These are phyloP conservation scores for Cancer borealis DNA, from an alignment of 2,888 invertebrate species.

Conservation along the genomic window DNA sequence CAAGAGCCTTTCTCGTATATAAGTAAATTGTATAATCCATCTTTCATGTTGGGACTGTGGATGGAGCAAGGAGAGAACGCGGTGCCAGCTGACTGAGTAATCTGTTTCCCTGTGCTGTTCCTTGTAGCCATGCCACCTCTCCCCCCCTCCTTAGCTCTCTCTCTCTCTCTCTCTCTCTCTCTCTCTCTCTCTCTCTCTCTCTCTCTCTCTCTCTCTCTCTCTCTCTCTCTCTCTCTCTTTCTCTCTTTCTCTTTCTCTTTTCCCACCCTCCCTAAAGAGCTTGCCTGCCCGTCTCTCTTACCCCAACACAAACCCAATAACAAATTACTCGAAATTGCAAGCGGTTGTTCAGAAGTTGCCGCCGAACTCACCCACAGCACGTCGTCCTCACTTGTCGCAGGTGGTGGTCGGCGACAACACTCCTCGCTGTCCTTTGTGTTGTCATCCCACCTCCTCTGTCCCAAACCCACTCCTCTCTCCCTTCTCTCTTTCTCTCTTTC, in stretches of 20 bases:
- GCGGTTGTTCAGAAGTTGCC: conserved; percentile 2
- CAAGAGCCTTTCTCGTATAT: not conserved
- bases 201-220: no score
- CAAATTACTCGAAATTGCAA: conserved; percentile 35
- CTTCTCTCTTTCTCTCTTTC: not conserved
- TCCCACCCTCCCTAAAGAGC: not conserved
- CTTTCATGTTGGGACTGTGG: not conserved
- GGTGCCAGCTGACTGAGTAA: not conserved
- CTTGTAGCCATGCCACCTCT: not conserved
- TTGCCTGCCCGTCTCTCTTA: conserved; percentile 2
- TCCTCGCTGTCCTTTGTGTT: not conserved
- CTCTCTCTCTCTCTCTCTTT: not conserved
- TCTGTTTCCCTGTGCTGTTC: not conserved
- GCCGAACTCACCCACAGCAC: conserved; percentile 25
- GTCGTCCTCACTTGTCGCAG: conserved; percentile 34
- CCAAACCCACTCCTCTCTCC: no score
- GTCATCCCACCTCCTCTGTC: not conserved
- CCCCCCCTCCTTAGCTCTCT: not conserved
- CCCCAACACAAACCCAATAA: not conserved
- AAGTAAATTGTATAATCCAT: not conserved
- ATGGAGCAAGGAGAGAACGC: not conserved
- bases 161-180: not conserved
- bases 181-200: not conserved
- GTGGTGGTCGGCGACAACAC: not conserved
- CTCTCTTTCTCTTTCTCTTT: not conserved